phyloP scores from a whole-genome alignment of 2,888 invertebrate species.

The Standfussiana lucernea region DNA sequence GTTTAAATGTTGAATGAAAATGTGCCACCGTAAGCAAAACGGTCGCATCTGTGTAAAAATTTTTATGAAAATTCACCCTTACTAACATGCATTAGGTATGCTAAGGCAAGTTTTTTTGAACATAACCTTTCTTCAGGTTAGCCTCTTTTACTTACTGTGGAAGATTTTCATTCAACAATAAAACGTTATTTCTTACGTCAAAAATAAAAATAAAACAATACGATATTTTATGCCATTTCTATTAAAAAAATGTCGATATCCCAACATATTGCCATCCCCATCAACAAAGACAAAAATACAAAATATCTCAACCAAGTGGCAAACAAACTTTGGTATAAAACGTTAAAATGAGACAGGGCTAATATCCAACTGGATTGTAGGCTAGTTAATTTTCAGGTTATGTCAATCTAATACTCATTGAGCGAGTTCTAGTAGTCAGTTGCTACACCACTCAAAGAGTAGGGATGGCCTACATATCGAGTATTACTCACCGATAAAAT shows the following conservation, averaged over 20 bases:
- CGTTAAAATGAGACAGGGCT: not conserved
- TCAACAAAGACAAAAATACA: not conserved
- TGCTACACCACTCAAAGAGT: conserved; percentile 25
- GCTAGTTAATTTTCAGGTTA: conserved; percentile 11
- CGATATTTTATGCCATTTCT: not conserved
- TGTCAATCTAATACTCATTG: conserved; percentile 13
- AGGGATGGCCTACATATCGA: conserved; percentile 47
- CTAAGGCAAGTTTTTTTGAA: not conserved
- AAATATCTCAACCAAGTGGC: not conserved
- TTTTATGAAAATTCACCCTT: not conserved
- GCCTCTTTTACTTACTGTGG: not conserved
- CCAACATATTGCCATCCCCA: not conserved
- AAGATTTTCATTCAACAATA: not conserved
- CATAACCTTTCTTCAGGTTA: not conserved
- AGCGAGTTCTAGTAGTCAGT: not conserved
- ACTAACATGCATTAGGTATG: not conserved
- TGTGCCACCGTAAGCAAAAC: not conserved
- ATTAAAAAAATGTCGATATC: not conserved
- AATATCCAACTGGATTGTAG: not conserved
- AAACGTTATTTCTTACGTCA: not conserved
- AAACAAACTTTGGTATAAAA: not conserved
- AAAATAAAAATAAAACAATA: not conserved
- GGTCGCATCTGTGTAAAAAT: not conserved
- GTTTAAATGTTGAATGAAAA: not conserved
- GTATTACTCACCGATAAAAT: conserved; percentile 47